Conservation (phyloP, 2,797 vertebrate genomes). For the Protonibea diacanthus region DNA sequence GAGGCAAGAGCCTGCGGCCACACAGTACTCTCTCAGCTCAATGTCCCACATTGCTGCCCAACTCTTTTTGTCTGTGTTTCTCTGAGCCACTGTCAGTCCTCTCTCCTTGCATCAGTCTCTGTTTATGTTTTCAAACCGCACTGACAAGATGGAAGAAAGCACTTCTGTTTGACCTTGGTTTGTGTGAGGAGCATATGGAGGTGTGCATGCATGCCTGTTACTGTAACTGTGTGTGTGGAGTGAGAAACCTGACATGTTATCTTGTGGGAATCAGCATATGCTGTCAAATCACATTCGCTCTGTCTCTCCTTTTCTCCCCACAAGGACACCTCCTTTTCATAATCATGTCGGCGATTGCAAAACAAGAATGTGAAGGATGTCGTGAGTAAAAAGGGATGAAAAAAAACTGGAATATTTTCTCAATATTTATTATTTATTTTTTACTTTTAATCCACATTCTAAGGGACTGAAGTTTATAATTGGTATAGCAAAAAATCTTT, state of each 20-base stretch:
- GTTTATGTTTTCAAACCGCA: slow-evolving; percentile 50
- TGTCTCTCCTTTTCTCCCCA: not conserved
- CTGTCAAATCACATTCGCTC: slow-evolving; percentile 49
- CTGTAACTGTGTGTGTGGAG: not conserved
- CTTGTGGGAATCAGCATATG: slow-evolving; percentile 48
- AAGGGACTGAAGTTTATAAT: not conserved
- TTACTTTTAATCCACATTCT: not conserved
- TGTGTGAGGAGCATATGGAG: slow-evolving; percentile 23
- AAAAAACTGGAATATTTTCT: not conserved
- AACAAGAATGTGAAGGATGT: slow-evolving; percentile 14
- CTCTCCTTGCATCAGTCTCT: slow-evolving; percentile 42
- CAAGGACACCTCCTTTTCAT: slow-evolving; percentile 20
- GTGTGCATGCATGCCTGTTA: slow-evolving; percentile 12
- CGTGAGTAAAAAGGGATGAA: not conserved
- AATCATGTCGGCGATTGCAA: slow-evolving; percentile 11
- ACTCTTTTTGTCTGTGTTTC: slow-evolving; percentile 58
- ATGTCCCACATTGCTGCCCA: slow-evolving; percentile 60
- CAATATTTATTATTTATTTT: not conserved
- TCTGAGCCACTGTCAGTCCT: slow-evolving; percentile 38
- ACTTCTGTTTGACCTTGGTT: slow-evolving; percentile 45
- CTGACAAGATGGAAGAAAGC: slow-evolving; percentile 33
- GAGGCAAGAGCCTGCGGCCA: slow-evolving; percentile 59
- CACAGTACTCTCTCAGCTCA: slow-evolving; percentile 53
- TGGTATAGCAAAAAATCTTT: not conserved
- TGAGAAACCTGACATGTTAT: slow-evolving; percentile 35